Base-by-base conservation (phyloP, 2,113 vertebrate genomes). In the Ondatra zibethicus region DNA sequence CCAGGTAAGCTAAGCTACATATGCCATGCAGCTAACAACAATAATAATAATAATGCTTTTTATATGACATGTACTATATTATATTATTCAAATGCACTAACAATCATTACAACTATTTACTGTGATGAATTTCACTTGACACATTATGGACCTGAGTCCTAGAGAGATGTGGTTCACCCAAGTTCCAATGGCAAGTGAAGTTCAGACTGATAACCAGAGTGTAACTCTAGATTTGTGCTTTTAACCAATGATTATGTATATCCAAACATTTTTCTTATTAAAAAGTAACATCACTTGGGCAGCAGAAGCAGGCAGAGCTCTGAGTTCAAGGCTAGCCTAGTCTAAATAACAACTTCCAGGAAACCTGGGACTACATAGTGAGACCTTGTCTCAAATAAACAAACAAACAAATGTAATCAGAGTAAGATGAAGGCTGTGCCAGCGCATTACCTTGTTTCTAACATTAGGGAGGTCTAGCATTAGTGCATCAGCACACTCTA, bases 101-200 rank as follows among this genome's bases (percentile, higher is more conserved):
- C 0, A 98, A 96, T 93, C 33, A 66, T 93, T 39, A 73, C 93
- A 95, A 84, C 17, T 80, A 70, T 55, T 87, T 72, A 80, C 68
- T 86, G 23, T 91, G 88, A 82, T 61, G 80, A 85, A 39, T 31
- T 55, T 81, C 72, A 88, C 33, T 73, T 77, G 72, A 91, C 7
- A 97, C 31, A 63, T 29, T 42, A 95, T 7, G 31, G 50, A 92
- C 92, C 75, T 25, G 50, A 94, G 39, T 80, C 42, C 87, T 82
- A 63, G 11, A 65, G 61, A 52, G 21, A 82, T 25, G n/a, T 42
- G 58, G 52, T 66, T 94, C 88, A 65, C 45, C 42, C 86, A 92
- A 92, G 9, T 78, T 89, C 68, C 73, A 93, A 94, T 21, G 27
- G 13, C 78, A 96, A 95, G 68, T 19, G 39, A 94, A 85, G 50